Conservation (phyloP, 2,797 vertebrate species). For the Tokudaia muenninki region DNA sequence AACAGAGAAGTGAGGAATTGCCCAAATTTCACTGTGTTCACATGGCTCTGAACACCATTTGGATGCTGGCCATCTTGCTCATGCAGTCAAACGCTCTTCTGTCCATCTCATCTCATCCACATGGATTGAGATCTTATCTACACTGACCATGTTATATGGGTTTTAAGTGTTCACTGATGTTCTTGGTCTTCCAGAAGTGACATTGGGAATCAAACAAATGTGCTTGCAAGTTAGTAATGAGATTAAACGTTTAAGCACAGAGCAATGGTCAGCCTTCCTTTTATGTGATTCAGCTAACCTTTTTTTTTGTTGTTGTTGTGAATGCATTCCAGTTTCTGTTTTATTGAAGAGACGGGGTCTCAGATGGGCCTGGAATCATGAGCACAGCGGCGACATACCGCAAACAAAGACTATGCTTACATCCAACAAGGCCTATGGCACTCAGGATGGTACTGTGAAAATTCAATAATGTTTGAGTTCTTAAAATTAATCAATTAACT, state of each 20-base stretch:
- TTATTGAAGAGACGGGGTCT: background rate
- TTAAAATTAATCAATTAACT: background rate
- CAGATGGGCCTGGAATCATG: background rate
- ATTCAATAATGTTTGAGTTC: background rate
- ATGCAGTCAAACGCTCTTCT: background rate
- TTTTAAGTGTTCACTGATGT: background rate
- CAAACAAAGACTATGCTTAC: background rate
- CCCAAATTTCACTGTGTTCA: too few species aligned
- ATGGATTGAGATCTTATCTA: too few species aligned
- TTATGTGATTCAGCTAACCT: background rate
- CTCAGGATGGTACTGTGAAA: background rate
- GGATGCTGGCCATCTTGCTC: background rate
- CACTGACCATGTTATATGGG: background rate
- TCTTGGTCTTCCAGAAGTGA: background rate
- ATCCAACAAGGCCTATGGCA: background rate
- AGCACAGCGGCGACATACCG: rapidly evolving
- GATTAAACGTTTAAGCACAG: background rate
- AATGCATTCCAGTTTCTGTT: background rate
- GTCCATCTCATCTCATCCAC: background rate
- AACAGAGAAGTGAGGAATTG: background rate
- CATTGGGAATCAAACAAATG: background rate
- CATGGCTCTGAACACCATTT: background rate
- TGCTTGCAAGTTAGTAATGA: background rate
- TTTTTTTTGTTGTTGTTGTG: background rate
- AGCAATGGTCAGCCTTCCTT: background rate